phyloP scores from a whole-genome alignment of 2,888 invertebrate genomes.

The Andrena bicolor region DNA sequence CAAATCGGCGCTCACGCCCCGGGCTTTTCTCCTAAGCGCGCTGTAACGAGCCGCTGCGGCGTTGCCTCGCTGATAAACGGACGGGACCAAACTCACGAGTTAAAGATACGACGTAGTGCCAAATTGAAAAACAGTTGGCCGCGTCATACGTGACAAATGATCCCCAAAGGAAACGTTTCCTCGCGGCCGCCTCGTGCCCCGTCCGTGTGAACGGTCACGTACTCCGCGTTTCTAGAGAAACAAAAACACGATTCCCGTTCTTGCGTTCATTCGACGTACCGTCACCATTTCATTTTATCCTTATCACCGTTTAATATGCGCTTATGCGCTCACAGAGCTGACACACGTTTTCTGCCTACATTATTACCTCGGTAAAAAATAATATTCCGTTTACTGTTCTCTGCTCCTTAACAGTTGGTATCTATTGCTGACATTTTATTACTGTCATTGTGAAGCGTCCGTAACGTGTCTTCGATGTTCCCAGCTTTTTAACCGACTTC shows the following conservation, averaged over 20 bases:
- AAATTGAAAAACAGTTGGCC: constrained; percentile 49
- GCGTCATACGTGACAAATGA: constrained; percentile 46
- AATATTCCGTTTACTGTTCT: not conserved
- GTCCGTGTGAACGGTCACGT: constrained; percentile 33
- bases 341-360: not conserved
- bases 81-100: constrained; percentile 37
- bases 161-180: not conserved
- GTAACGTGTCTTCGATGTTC: not conserved
- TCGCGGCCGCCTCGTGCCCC: not conserved
- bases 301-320: not conserved
- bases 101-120: constrained; percentile 30
- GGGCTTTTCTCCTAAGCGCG: constrained; percentile 21
- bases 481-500: not conserved
- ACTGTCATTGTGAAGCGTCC: not conserved
- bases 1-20: not conserved
- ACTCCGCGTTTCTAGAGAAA: constrained; percentile 1
- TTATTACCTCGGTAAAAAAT: not conserved
- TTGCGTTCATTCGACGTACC: not conserved
- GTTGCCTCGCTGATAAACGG: constrained; percentile 47
- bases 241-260: constrained; percentile 7
- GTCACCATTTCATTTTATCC: not conserved
- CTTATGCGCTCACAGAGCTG: not conserved
- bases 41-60: not conserved
- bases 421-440: not conserved
- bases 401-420: not conserved